phyloP scores from a whole-genome alignment of 2,797 vertebrate genomes.

The Hydrolagus colliei region DNA sequence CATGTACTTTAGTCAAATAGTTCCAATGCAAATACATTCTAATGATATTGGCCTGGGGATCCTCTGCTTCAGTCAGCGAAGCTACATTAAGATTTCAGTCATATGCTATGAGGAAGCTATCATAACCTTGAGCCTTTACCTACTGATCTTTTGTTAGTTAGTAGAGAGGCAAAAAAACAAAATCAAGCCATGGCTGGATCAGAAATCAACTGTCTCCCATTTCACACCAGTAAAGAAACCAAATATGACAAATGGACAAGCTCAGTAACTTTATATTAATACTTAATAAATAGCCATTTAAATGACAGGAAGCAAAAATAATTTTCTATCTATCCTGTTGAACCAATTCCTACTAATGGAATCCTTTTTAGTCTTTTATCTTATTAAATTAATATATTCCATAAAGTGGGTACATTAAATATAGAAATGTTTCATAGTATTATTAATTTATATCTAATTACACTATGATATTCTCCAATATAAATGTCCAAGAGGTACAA shows the following conservation, averaged over 20 bases:
- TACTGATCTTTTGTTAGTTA: conserved; percentile 8
- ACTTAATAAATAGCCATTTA: too few relatives aligned
- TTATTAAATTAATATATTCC: neutral
- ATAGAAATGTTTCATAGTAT: neutral
- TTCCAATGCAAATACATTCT: neutral
- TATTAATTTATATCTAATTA: too few relatives aligned
- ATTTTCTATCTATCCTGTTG: too few relatives aligned
- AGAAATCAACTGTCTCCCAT: neutral
- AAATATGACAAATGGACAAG: too few relatives aligned
- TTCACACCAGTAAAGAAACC: too few relatives aligned
- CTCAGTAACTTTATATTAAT: too few relatives aligned
- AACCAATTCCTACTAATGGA: neutral
- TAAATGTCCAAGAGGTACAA: neutral
- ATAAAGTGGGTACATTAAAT: neutral
- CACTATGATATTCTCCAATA: neutral
- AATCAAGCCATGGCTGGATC: neutral
- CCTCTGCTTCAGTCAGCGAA: too few relatives aligned
- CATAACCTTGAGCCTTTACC: neutral
- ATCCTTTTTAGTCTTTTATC: neutral
- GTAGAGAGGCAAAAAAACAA: neutral
- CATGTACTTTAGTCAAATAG: neutral
- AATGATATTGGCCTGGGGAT: neutral
- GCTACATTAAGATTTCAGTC: neutral
- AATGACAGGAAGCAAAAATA: too few relatives aligned
- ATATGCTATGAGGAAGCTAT: neutral